phyloP scores from a whole-genome alignment of 2,888 invertebrate species.

The Drosophila testacea region DNA sequence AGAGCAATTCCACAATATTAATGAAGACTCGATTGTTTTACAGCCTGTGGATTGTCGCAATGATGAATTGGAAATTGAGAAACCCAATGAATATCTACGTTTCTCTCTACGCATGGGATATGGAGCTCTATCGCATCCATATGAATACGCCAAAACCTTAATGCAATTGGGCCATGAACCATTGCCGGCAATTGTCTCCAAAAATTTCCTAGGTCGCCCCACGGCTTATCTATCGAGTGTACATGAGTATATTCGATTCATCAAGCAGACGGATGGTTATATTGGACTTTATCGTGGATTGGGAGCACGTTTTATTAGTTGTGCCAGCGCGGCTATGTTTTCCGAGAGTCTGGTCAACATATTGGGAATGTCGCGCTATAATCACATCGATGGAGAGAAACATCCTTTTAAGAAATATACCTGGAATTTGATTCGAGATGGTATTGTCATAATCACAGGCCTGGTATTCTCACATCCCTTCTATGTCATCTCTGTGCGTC shows the following conservation, averaged over 20 bases:
- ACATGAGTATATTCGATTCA: constrained; percentile 50
- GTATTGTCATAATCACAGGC: constrained; percentile 38
- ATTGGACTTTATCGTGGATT: constrained; percentile 59
- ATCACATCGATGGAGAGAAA: background rate
- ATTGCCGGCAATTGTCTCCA: constrained; percentile 23
- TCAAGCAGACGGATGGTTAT: constrained; percentile 46
- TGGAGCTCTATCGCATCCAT: constrained; percentile 47
- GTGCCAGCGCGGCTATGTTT: constrained; percentile 4
- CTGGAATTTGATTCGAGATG: constrained; percentile 36
- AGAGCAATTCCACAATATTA: background rate
- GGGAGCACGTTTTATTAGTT: constrained; percentile 29
- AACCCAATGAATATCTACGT: constrained; percentile 42
- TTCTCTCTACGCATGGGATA: constrained; percentile 46
- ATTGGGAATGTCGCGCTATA: constrained; percentile 16
- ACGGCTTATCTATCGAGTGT: constrained; percentile 43
- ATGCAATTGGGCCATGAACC: constrained; percentile 69
- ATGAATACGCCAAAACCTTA: constrained; percentile 50
- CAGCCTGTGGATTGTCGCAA: background rate
- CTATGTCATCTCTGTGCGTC: constrained; percentile 60
- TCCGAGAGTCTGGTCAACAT: constrained; percentile 28
- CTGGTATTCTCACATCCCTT: constrained; percentile 61
- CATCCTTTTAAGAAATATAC: background rate
- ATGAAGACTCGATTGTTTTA: background rate
- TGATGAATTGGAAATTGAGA: background rate
- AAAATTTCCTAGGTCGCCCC: constrained; percentile 24